Percentiles rank a stretch among this genome's conserved stretches.
phyloP scores from a whole-genome alignment of 2,113 vertebrate genomes.

The Neolamprologus sp. region DNA sequence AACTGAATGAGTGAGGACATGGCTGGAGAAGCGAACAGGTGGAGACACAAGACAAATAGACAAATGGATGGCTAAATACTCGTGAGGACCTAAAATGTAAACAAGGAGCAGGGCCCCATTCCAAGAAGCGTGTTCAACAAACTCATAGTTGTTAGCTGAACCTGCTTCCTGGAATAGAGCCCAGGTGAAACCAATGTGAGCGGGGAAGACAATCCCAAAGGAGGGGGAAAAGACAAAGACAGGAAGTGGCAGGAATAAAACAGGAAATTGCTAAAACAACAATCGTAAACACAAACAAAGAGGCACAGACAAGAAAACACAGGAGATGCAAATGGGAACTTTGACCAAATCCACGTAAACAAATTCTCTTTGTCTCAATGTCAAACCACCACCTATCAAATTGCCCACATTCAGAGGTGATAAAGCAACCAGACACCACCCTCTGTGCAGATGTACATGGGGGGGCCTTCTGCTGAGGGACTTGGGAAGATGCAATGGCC shows the following conservation, averaged over 20 bases:
- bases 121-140: not conserved
- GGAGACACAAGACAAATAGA: not conserved
- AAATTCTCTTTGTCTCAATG: not conserved
- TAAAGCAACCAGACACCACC: not conserved
- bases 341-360: not conserved
- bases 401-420: not conserved
- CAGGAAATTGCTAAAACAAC: not conserved
- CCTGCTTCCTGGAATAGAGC: not conserved
- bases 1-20: not conserved
- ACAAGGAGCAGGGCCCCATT: not conserved
- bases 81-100: not conserved
- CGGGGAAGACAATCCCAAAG: not conserved
- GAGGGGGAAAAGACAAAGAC: not conserved
- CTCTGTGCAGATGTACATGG: not conserved
- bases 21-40: not conserved
- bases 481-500: not conserved
- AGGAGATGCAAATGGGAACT: not conserved
- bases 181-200: not conserved
- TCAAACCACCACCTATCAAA: not conserved
- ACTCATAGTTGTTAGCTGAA: not conserved
- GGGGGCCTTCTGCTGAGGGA: not conserved
- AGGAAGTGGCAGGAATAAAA: not conserved
- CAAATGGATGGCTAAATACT: not conserved
- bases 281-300: not conserved
- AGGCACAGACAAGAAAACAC: not conserved